Percentiles rank a stretch among this genome's conserved stretches.
phyloP scores from a whole-genome alignment of 2,113 vertebrate genomes.

The Dipodomys stephensi region DNA sequence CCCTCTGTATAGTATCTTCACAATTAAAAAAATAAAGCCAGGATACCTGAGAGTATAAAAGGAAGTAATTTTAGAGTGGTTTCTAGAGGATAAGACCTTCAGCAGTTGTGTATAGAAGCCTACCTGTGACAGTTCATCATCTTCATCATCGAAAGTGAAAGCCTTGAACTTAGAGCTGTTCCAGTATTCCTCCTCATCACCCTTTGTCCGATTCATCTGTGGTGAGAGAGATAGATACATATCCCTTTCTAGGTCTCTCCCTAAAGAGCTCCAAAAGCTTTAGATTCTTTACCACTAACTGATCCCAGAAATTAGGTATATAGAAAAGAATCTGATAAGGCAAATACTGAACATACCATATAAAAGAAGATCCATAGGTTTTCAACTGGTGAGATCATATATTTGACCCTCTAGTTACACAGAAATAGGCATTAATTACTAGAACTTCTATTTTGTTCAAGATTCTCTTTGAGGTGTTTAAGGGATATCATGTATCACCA shows the following conservation, averaged over 20 bases:
- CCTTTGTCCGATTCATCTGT: conserved; percentile 92
- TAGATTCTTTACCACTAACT: neutral
- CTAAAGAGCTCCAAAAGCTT: conserved; percentile 10
- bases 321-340: neutral
- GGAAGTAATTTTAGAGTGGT: neutral
- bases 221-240: conserved; percentile 37
- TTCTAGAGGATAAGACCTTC: neutral
- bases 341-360: neutral
- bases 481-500: neutral
- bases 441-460: neutral
- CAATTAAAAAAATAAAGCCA: too few species aligned
- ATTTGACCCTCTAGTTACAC: neutral
- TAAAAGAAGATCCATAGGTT: conserved; percentile 5
- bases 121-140: conserved; percentile 94
- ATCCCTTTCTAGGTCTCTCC: neutral
- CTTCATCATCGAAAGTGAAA: conserved; percentile 97
- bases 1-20: too few species aligned
- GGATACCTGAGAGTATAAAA: neutral
- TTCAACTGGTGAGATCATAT: neutral
- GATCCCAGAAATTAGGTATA: neutral
- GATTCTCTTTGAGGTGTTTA: neutral
- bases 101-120: neutral
- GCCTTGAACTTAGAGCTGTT: conserved; percentile 95
- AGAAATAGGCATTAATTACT: neutral
- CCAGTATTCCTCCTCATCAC: conserved; percentile 98